Conservation (phyloP, 2,113 vertebrate genomes). For the Merops nubicus region DNA sequence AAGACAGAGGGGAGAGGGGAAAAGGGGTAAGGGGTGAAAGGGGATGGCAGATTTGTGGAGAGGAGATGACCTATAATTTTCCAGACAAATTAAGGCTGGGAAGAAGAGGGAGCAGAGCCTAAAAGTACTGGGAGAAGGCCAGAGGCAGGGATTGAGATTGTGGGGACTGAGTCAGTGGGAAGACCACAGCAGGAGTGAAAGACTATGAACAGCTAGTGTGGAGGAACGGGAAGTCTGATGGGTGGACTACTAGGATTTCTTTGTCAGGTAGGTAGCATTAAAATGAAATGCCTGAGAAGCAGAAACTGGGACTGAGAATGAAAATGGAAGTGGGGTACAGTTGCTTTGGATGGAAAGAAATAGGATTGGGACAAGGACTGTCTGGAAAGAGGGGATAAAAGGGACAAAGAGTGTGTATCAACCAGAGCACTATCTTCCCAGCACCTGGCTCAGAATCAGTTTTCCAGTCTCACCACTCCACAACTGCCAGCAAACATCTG, state of each 20-base stretch:
- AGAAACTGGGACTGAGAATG: neutral
- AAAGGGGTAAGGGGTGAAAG: neutral
- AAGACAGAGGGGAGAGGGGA: neutral
- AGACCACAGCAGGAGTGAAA: neutral
- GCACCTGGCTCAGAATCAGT: neutral
- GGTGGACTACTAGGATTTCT: neutral
- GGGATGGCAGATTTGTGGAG: neutral
- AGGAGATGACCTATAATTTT: neutral
- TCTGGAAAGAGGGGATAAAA: neutral
- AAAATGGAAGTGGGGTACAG: neutral
- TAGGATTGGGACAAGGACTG: neutral
- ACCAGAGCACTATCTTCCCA: neutral
- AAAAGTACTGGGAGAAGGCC: neutral
- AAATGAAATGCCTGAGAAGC: slow-evolving; percentile 1
- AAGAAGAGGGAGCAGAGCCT: neutral
- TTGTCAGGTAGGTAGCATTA: neutral
- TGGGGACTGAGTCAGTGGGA: neutral
- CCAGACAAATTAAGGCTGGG: neutral
- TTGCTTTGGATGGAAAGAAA: neutral
- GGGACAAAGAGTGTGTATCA: neutral
- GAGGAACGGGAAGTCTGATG: neutral
- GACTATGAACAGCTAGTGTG: neutral
- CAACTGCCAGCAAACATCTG: neutral
- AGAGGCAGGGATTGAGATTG: neutral
- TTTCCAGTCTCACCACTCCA: neutral